Percentiles rank a stretch among this genome's conserved stretches.
Evolutionary conservation across 2,113 vertebrate species (phyloP).

Genomic region (Atlantisia rogersi): DNA sequence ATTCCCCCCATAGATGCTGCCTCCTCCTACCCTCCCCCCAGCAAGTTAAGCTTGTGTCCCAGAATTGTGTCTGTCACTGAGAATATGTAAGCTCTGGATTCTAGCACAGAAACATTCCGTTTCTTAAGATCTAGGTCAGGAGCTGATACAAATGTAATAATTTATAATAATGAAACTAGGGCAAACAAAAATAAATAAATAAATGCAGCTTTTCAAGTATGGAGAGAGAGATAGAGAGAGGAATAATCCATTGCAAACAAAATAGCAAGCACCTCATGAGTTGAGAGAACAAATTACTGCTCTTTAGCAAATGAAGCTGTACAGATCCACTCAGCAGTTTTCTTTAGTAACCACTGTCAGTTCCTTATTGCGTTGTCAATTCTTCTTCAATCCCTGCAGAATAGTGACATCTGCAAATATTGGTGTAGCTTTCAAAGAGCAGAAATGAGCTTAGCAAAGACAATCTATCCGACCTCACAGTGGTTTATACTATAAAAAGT

Average conservation of each 20-base stretch:
- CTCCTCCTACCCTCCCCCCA: too few species aligned
- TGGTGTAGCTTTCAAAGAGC: not conserved
- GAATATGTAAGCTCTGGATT: conserved; percentile 9
- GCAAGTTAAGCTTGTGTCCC: not conserved
- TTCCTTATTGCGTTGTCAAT: not conserved
- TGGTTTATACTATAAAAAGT: not conserved
- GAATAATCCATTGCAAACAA: conserved; percentile 3
- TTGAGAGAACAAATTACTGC: not conserved
- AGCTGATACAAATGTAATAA: conserved; percentile 52
- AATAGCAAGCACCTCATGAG: not conserved
- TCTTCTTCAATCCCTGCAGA: not conserved
- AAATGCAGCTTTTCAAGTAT: not conserved
- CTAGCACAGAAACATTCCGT: not conserved
- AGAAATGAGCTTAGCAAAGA: not conserved
- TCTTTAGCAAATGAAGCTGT: not conserved
- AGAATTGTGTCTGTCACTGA: conserved; percentile 27
- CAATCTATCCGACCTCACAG: not conserved
- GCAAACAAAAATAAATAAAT: not conserved
- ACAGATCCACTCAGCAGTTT: not conserved
- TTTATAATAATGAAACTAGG: conserved; percentile 68
- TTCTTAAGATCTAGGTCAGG: conserved; percentile 63
- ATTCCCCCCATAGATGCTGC: not conserved
- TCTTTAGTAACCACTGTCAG: not conserved
- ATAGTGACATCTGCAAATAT: not conserved
- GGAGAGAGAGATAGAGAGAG: not conserved